Conservation (phyloP, 2,797 vertebrate genomes). For the Mallotus villosus region DNA sequence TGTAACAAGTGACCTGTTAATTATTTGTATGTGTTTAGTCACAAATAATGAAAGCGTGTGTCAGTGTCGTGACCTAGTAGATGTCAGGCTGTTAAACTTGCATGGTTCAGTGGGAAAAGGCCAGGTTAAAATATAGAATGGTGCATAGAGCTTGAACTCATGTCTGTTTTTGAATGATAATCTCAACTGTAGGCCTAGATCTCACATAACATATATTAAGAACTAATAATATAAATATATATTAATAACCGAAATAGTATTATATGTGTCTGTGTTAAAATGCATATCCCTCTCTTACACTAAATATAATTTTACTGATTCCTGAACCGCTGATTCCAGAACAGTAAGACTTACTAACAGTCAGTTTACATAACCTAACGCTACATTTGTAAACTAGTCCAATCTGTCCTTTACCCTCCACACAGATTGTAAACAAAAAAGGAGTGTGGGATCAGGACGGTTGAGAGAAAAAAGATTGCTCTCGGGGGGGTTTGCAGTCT, state of each 20-base stretch:
- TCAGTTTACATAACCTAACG: conserved; percentile 29
- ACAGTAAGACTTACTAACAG: conserved; percentile 14
- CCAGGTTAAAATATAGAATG: background rate
- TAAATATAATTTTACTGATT: background rate
- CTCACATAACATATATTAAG: no score
- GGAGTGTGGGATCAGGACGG: conserved; percentile 26
- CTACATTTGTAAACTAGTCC: conserved; percentile 50
- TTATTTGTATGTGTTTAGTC: no score
- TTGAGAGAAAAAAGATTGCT: conserved; percentile 19
- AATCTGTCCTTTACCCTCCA: conserved; percentile 43
- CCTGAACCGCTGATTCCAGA: conserved; percentile 31
- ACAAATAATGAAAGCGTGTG: no score
- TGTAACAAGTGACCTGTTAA: background rate
- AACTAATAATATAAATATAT: no score
- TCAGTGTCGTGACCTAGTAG: no score
- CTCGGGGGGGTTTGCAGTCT: conserved; percentile 28
- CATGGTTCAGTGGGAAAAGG: background rate
- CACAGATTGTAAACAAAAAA: conserved; percentile 47
- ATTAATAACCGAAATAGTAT: no score
- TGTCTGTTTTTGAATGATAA: no score
- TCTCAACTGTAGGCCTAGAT: background rate
- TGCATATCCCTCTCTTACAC: background rate
- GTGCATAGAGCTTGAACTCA: background rate
- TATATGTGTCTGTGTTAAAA: no score
- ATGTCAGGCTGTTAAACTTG: background rate